Base-by-base conservation (phyloP, 2,797 vertebrate species). In the Nannoperca obscura region DNA sequence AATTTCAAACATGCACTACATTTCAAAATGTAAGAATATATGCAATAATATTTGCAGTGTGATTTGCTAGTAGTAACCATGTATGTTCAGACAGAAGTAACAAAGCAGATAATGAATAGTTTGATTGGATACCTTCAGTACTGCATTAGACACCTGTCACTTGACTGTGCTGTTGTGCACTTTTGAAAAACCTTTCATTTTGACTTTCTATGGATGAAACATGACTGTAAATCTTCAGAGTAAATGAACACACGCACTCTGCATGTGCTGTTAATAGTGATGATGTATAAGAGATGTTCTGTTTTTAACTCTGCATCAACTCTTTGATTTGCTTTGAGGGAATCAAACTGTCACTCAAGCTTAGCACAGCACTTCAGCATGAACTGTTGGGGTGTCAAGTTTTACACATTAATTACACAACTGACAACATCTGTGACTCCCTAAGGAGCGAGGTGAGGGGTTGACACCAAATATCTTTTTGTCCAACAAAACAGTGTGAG, bases 401-500 rank as follows among this genome's bases (percentile, higher is more conserved):
- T 79, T 84, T 65, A 78, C 84, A 74, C 79, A 63, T 76, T 74
- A 71, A 84, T 72, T 75, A 81, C 77, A 86, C 73, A 76, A 74
- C 77, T 76, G 77, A 74, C 67, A 82, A 85, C 78, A 82, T 82
- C 68, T 89, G 89, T 20, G 86, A 67, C 74, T 82, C 82, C 76
- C 80, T 14, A 8, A 8, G 64, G 80, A 54, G 42, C 0, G 52
- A 73, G 83, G 83, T 54, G 66, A 80, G 81, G 36, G 71, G 47
- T 4, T 32, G 79, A 88, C 83, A 89, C 78, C 67, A 75, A 80
- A 88, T 86, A 78, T 68, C 67, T 88, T 82, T 84, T 22, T 84
- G 78, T 90, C 82, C 76, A 88, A 65, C 81, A 69, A 74, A 85
- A 60, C 85, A 78, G 53, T 5, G 22, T 72, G 88, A 38, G 63